Percentiles rank a stretch among this genome's conserved stretches.
These are phyloP conservation scores for Heterochromis multidens DNA, from an alignment of 2,113 vertebrate genomes.

Conservation along the genomic window DNA sequence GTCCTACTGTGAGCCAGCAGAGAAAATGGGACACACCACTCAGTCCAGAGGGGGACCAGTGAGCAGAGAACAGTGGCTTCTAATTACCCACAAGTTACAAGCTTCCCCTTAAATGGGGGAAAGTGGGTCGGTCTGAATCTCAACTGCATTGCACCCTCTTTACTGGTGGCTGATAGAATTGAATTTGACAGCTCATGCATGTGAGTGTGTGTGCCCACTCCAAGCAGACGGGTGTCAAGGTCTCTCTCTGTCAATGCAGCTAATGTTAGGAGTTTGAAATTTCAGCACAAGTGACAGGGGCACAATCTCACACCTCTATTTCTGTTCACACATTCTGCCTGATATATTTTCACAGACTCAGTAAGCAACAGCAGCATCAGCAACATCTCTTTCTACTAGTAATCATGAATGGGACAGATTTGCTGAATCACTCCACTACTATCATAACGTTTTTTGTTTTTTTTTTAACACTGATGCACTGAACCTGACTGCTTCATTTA, in stretches of 20 bases:
- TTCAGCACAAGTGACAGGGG: slow-evolving; percentile 46
- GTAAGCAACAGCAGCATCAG: neutral
- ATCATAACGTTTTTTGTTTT: neutral
- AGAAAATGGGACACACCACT: slow-evolving; percentile 8
- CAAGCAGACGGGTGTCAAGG: slow-evolving; percentile 14
- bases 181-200: slow-evolving; percentile 17
- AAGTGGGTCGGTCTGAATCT: slow-evolving; percentile 29
- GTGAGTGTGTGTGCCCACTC: neutral
- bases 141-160: slow-evolving; percentile 18
- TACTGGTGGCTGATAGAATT: slow-evolving; percentile 14
- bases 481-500: neutral
- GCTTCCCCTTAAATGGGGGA: slow-evolving; percentile 2
- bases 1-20: slow-evolving; percentile 4
- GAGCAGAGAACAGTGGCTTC: neutral
- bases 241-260: slow-evolving; percentile 21
- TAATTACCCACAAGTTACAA: neutral
- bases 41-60: neutral
- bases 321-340: slow-evolving; percentile 29
- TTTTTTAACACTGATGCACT: neutral
- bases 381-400: neutral
- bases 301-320: slow-evolving; percentile 46
- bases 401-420: slow-evolving; percentile 5
- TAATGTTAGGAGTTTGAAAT: slow-evolving; percentile 39
- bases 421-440: slow-evolving; percentile 18
- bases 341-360: neutral